Conservation (phyloP, 2,888 invertebrate genomes). For the Watsonalla binaria region DNA sequence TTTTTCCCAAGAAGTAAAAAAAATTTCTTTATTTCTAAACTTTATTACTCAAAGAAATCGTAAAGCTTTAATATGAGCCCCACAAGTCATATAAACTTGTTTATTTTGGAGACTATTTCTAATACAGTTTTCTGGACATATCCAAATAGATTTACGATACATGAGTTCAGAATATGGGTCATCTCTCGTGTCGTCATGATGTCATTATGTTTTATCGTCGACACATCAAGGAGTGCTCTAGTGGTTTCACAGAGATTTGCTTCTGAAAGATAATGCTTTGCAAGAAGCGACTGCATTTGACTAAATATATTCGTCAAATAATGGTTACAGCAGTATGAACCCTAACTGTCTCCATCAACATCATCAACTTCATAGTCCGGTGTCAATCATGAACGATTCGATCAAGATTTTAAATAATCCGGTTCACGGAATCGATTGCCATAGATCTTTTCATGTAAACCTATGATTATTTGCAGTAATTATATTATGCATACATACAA, state of each 20-base stretch:
- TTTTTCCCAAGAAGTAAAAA: too few species aligned
- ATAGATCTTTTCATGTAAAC: too few species aligned
- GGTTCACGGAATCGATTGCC: too few species aligned
- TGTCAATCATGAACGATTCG: too few species aligned
- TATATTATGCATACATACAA: too few species aligned
- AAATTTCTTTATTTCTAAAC: too few species aligned
- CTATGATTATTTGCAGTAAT: too few species aligned
- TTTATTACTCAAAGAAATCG: background rate
- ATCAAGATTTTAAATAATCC: too few species aligned
- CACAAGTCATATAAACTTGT: background rate
- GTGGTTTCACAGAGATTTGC: conserved; percentile 36
- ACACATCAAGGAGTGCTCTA: conserved; percentile 27
- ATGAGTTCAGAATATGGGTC: conserved; percentile 15
- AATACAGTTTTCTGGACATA: conserved; percentile 22
- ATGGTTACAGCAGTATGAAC: background rate
- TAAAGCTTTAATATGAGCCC: background rate
- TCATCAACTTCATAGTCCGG: too few species aligned
- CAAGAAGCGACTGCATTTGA: conserved; percentile 25
- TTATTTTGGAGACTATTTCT: conserved; percentile 6
- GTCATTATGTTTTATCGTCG: conserved; percentile 37
- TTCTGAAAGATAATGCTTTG: conserved; percentile 30
- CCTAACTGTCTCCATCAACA: background rate
- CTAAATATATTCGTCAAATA: conserved; percentile 12
- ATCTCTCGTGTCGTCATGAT: conserved; percentile 28
- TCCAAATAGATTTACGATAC: conserved; percentile 27